Conservation (phyloP, 2,888 invertebrate genomes). For the Xestoiulus laeticollis region DNA sequence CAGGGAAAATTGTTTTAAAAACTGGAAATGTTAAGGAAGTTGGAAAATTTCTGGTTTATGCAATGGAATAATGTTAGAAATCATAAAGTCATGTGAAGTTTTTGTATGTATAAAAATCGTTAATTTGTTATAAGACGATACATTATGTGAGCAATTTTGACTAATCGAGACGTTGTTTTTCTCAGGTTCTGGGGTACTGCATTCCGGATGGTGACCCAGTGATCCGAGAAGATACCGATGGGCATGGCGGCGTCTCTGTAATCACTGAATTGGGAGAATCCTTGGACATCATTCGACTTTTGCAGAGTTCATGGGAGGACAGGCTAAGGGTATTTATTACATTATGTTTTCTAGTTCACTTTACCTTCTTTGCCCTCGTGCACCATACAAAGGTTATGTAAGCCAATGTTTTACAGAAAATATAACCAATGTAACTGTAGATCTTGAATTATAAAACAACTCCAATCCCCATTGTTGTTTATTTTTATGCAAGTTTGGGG, state of each 20-base stretch:
- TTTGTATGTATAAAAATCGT: not conserved
- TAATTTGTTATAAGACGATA: too few relatives aligned
- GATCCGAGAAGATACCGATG: constrained; percentile 58
- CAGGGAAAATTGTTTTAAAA: too few relatives aligned
- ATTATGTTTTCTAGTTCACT: constrained; percentile 58
- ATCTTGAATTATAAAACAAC: too few relatives aligned
- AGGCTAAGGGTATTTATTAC: constrained; percentile 66
- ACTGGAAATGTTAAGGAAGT: too few relatives aligned
- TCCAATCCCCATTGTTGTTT: too few relatives aligned
- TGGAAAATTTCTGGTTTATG: too few relatives aligned
- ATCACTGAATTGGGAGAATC: constrained; percentile 67
- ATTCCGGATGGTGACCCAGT: constrained; percentile 62
- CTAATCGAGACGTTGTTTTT: constrained; percentile 54
- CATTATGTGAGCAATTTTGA: not conserved
- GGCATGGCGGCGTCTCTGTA: constrained; percentile 61
- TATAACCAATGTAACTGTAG: too few relatives aligned
- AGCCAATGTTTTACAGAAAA: not conserved
- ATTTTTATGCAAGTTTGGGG: too few relatives aligned
- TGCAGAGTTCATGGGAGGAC: constrained; percentile 68
- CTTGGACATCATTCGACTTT: constrained; percentile 65
- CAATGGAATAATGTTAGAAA: too few relatives aligned
- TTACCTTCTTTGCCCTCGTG: not conserved
- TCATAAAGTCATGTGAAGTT: too few relatives aligned
- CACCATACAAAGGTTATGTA: not conserved
- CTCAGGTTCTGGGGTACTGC: constrained; percentile 66